phyloP scores from a whole-genome alignment of 2,888 invertebrate genomes.

The Ecliptopera silaceata region DNA sequence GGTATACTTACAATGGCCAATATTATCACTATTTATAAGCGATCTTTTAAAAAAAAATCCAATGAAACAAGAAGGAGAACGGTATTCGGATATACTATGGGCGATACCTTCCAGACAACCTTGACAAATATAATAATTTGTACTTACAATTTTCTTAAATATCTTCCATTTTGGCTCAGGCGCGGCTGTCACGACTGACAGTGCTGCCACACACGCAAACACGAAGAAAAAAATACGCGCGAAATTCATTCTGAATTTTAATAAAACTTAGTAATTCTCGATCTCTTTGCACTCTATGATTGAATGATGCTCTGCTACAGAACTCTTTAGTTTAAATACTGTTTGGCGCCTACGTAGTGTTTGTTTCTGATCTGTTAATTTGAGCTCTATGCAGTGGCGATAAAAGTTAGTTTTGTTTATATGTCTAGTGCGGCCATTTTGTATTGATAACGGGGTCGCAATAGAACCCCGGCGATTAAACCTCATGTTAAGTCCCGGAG shows the following conservation, averaged over 20 bases:
- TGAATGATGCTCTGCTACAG: constrained; percentile 10
- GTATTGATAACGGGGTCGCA: neutral
- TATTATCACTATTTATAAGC: too few relatives aligned
- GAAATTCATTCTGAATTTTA: constrained; percentile 52
- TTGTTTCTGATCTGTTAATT: neutral
- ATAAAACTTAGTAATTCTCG: neutral
- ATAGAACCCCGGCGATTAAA: neutral
- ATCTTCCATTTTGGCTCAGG: constrained; percentile 55
- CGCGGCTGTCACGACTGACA: constrained; percentile 43
- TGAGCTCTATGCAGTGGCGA: neutral
- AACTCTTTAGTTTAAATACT: neutral
- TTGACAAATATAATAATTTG: too few relatives aligned
- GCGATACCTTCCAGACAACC: too few relatives aligned
- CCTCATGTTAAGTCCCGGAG: constrained; percentile 3
- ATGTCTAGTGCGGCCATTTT: neutral
- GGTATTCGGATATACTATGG: too few relatives aligned
- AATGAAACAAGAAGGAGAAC: too few relatives aligned
- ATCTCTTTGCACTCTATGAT: neutral
- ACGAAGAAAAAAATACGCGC: constrained; percentile 49
- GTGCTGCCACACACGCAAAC: constrained; percentile 48
- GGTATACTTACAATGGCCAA: too few relatives aligned
- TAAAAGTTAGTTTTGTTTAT: neutral
- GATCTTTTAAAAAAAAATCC: too few relatives aligned
- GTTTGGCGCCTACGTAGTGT: neutral
- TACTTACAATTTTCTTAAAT: constrained; percentile 58